Base-by-base conservation (phyloP, 2,888 invertebrate species). In the Nezara viridula region DNA sequence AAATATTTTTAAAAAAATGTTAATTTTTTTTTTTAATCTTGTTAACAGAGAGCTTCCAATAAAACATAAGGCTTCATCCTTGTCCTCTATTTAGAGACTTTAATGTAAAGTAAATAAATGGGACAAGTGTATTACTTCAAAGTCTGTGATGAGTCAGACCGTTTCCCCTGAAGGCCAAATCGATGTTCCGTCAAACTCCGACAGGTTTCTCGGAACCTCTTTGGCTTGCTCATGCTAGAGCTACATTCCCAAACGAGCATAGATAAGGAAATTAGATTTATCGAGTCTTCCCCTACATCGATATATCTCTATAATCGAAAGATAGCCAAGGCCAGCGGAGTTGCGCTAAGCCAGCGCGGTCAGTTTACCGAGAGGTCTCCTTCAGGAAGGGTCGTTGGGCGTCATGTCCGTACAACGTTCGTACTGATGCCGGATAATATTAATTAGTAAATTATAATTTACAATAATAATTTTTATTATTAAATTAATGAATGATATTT, bases 161-260 rank as follows among this genome's bases (percentile, higher is more conserved):
- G 66, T 37, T 73, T 73, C 66, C 66, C 7, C 32, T 7, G 66
- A 73, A 73, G 66, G 66, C 10, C 66, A 9, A 37, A 73, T 73
- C 66, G 27, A 73, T 73, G 66, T 10, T 73, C 37, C 66, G 66
- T 73, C 66, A 37, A 73, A 73, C 66, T 73, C 66, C 66, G 66
- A 73, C 66, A 73, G 66, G 66, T 37, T 73, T 73, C 66, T 19
- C 0, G 19, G 66, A 73, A 73, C 66, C 66, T 73, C 66, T 73
- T 37, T 73, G 37, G 66, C 66, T 16, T 16, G 4, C 7, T 6
- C 66, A 21, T 73, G 66, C 66, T 37, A 37, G 21, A 27, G 19
- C 37, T 37, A 73, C 21, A 37, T 66, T 66, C 66, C 37, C 19
- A 37, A 73, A 73, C 37, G 66, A 32, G 37, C 37, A 2, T 73